Conservation (phyloP, 2,888 invertebrate species). For the Oscheius sp. region DNA sequence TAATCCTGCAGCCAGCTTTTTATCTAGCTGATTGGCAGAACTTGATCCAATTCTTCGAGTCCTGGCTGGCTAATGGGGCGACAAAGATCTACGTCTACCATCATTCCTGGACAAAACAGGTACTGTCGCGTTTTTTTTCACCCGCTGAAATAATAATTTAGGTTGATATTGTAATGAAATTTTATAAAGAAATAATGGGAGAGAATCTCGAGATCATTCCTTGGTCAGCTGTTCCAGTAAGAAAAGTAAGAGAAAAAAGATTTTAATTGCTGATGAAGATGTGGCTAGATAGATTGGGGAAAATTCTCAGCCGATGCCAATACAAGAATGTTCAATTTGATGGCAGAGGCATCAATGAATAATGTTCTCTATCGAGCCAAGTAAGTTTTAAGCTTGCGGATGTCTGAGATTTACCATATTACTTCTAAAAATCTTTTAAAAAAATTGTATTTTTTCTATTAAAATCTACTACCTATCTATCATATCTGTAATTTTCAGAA, state of each 20-base stretch:
- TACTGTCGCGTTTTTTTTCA: too few species aligned
- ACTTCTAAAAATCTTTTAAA: background rate
- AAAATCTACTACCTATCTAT: too few species aligned
- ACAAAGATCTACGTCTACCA: constrained; percentile 16
- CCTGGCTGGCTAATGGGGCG: constrained; percentile 18
- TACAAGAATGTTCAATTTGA: constrained; percentile 9
- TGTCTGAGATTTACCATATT: background rate
- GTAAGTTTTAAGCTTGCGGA: background rate
- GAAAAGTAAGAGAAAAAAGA: background rate
- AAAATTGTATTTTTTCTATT: too few species aligned
- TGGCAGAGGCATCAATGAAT: constrained; percentile 11
- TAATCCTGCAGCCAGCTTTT: constrained; percentile 20
- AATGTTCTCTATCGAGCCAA: constrained; percentile 11
- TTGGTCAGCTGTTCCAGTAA: constrained; percentile 3
- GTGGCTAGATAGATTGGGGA: too few species aligned
- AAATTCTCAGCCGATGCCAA: too few species aligned
- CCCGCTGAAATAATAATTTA: too few species aligned
- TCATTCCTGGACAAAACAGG: constrained; percentile 15
- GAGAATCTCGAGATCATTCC: constrained; percentile 1
- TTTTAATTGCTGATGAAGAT: too few species aligned
- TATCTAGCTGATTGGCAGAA: constrained; percentile 26
- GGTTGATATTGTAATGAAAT: constrained; percentile 4
- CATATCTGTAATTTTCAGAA: constrained; percentile 3
- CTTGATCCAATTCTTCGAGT: constrained; percentile 16
- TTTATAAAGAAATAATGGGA: constrained; percentile 2